Conservation (phyloP, 2,888 invertebrate species). For the Tachina fera region DNA sequence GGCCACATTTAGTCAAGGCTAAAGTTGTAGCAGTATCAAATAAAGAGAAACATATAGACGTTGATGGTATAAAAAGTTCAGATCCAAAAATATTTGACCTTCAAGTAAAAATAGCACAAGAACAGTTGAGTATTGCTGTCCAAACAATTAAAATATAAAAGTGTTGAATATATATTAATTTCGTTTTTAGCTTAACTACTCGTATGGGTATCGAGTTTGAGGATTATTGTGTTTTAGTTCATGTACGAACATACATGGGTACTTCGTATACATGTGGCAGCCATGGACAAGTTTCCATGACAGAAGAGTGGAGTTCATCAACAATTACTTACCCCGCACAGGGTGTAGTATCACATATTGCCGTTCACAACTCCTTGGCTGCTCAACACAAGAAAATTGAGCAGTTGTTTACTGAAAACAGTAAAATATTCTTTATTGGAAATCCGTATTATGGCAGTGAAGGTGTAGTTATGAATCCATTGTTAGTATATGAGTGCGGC, state of each 20-base stretch:
- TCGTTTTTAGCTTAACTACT: slow-evolving; percentile 75
- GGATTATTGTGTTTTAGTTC: slow-evolving; percentile 86
- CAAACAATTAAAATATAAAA: neutral
- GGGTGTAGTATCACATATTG: slow-evolving; percentile 77
- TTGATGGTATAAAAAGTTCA: slow-evolving; percentile 72
- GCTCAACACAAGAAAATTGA: slow-evolving; percentile 80
- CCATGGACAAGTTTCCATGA: slow-evolving; percentile 86
- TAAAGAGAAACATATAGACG: slow-evolving; percentile 80
- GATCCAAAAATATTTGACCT: slow-evolving; percentile 75
- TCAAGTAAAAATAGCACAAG: slow-evolving; percentile 75
- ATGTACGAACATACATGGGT: slow-evolving; percentile 89
- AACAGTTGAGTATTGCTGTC: slow-evolving; percentile 77
- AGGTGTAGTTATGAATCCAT: slow-evolving; percentile 86
- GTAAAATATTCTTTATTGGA: slow-evolving; percentile 89
- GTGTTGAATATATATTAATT: slow-evolving; percentile 14
- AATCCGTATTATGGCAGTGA: slow-evolving; percentile 91
- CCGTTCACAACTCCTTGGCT: slow-evolving; percentile 79
- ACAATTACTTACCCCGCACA: slow-evolving; percentile 86
- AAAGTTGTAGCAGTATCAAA: slow-evolving; percentile 84
- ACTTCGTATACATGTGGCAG: slow-evolving; percentile 85
- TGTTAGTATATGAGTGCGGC: slow-evolving; percentile 79
- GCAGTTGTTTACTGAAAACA: slow-evolving; percentile 88
- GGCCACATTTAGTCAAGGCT: slow-evolving; percentile 97
- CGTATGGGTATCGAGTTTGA: slow-evolving; percentile 92
- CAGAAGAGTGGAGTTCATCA: slow-evolving; percentile 88